A percentile compares a stretch with the other conserved stretches of the same genome.
Conservation (phyloP, 2,888 invertebrate genomes). For the Clistopyga incitator region DNA sequence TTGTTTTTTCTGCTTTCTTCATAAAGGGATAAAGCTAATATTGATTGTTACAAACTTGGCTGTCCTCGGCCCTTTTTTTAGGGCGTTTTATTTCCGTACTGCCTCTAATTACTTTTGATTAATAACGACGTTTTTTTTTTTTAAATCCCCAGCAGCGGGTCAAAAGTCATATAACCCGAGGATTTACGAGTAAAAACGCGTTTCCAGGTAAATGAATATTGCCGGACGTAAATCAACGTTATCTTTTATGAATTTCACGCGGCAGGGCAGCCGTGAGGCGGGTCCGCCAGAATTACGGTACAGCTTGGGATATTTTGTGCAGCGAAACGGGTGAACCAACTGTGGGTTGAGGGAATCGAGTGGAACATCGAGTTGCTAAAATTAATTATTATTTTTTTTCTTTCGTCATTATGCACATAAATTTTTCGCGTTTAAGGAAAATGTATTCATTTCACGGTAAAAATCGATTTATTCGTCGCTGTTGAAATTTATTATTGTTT, state of each 20-base stretch:
- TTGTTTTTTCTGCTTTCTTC: too few species aligned
- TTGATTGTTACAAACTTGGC: slow-evolving; percentile 14
- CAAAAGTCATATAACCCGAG: slow-evolving; percentile 58
- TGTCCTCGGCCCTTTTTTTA: not conserved
- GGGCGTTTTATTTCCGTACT: not conserved
- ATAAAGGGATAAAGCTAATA: not conserved
- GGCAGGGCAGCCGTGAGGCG: slow-evolving; percentile 37
- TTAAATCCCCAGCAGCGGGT: slow-evolving; percentile 22
- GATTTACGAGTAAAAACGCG: slow-evolving; percentile 59
- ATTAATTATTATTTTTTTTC: slow-evolving; percentile 29
- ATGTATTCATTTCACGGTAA: not conserved
- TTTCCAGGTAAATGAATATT: slow-evolving; percentile 69
- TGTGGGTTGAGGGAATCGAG: slow-evolving; percentile 4
- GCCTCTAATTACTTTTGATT: slow-evolving; percentile 61
- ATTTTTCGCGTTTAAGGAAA: not conserved
- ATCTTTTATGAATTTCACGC: slow-evolving; percentile 70
- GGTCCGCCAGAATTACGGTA: slow-evolving; percentile 1
- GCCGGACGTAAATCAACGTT: slow-evolving; percentile 70
- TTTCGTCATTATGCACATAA: slow-evolving; percentile 5
- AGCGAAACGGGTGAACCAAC: slow-evolving; percentile 28
- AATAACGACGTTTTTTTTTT: slow-evolving; percentile 53
- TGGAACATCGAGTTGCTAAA: slow-evolving; percentile 15
- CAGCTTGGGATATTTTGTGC: slow-evolving; percentile 1
- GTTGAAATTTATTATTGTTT: not conserved
- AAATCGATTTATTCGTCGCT: not conserved